A percentile compares a stretch with the other conserved stretches of the same genome.
Evolutionary conservation across 2,113 vertebrate genomes (phyloP).

Genomic region (Apteryx owenii): DNA sequence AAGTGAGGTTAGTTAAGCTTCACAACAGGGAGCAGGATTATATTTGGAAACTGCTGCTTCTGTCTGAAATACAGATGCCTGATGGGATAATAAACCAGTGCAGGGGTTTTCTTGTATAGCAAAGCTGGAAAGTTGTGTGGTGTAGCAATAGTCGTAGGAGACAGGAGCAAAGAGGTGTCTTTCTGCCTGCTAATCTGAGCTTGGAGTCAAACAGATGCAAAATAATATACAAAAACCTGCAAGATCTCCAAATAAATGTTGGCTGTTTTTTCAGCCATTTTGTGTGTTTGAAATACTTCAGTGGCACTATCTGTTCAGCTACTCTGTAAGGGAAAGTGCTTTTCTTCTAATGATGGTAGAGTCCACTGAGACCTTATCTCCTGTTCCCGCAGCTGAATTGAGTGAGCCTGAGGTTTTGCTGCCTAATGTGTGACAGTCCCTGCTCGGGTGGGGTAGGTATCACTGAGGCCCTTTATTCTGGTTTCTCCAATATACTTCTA

Average conservation of each 20-base stretch:
- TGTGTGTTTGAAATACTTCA: neutral
- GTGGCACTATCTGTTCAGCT: neutral
- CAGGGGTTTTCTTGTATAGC: neutral
- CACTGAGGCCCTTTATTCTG: neutral
- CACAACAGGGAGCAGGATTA: neutral
- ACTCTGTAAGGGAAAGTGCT: neutral
- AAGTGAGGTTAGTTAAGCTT: neutral
- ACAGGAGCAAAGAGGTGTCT: neutral
- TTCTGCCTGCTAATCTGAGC: neutral
- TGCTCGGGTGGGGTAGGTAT: neutral
- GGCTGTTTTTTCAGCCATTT: neutral
- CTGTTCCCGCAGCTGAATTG: too few species aligned
- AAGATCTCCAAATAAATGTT: neutral
- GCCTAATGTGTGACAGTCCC: fast-evolving
- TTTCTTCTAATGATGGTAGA: neutral
- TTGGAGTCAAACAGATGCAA: neutral
- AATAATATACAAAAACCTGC: neutral
- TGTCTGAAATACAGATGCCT: neutral
- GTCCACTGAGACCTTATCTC: neutral
- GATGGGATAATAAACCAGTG: neutral
- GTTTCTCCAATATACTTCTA: neutral
- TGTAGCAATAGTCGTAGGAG: neutral
- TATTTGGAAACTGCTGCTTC: neutral
- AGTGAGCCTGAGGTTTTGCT: fast-evolving
- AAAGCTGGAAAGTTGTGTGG: neutral